These are phyloP conservation scores for Bubo blakistoni DNA, from an alignment of 2,113 vertebrate genomes.

Conservation along the genomic window DNA sequence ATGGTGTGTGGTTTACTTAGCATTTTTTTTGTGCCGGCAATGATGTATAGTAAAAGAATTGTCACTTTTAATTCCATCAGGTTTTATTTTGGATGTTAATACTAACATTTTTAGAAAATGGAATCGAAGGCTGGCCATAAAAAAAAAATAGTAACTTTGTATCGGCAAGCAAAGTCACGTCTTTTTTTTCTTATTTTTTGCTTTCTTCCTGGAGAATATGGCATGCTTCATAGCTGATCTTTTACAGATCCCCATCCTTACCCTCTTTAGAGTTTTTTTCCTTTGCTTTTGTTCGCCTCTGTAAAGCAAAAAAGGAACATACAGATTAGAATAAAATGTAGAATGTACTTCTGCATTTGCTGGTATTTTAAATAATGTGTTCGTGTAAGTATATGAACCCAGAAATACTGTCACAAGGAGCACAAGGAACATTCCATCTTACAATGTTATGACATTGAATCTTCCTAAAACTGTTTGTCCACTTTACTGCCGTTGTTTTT, in stretches of 20 bases:
- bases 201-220: conserved; percentile 33
- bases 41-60: not conserved
- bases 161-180: conserved; percentile 32
- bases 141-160: conserved; percentile 27
- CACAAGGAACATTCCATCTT: not conserved
- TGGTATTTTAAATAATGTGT: not conserved
- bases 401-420: not conserved
- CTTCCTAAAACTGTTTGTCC: not conserved
- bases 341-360: not conserved
- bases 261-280: conserved; percentile 47
- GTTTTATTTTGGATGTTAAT: not conserved
- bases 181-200: conserved; percentile 55
- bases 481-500: not conserved
- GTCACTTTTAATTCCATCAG: not conserved
- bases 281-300: conserved; percentile 65
- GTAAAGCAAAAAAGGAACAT: conserved; percentile 54
- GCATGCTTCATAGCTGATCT: conserved; percentile 41
- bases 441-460: not conserved
- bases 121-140: conserved; percentile 21
- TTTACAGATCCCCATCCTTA: conserved; percentile 11
- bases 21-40: not conserved
- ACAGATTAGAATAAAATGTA: conserved; percentile 46
- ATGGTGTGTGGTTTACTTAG: fast-evolving
- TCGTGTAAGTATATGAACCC: not conserved
- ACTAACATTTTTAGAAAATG: conserved; percentile 18